These are phyloP conservation scores for Cecropterus lyciades DNA, from an alignment of 1,140 invertebrate genomes.

Conservation along the genomic window DNA sequence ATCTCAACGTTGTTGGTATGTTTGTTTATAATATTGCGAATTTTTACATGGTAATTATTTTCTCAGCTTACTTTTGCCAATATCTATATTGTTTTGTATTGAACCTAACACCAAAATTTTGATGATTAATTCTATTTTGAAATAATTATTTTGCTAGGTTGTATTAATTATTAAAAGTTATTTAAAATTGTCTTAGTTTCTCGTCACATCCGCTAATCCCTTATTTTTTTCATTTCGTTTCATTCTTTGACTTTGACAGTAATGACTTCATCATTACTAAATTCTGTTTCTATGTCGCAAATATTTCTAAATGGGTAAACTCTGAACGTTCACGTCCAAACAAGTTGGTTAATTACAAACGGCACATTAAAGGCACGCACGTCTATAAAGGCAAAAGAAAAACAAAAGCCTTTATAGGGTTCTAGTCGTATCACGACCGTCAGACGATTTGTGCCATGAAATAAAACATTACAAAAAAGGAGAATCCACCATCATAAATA, in stretches of 20 bases:
- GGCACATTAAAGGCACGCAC: conserved; percentile 62
- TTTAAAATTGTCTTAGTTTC: no score
- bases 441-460: no score
- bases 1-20: conserved; percentile 94
- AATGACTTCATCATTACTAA: conserved; percentile 1
- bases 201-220: no score
- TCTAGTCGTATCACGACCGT: neutral
- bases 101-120: no score
- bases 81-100: no score
- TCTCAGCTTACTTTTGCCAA: no score
- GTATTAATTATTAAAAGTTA: no score
- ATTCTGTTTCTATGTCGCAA: conserved; percentile 45
- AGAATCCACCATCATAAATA: no score
- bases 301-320: conserved; percentile 51
- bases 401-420: conserved; percentile 2
- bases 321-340: conserved; percentile 63
- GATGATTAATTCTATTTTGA: neutral
- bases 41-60: no score
- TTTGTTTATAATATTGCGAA: conserved; percentile 49
- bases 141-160: conserved; percentile 32
- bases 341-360: conserved; percentile 65
- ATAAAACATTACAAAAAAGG: no score
- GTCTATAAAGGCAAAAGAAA: conserved; percentile 21
- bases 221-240: no score
- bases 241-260: no score